phyloP scores from a whole-genome alignment of 2,888 invertebrate species.

The Chrysina gloriosa region DNA sequence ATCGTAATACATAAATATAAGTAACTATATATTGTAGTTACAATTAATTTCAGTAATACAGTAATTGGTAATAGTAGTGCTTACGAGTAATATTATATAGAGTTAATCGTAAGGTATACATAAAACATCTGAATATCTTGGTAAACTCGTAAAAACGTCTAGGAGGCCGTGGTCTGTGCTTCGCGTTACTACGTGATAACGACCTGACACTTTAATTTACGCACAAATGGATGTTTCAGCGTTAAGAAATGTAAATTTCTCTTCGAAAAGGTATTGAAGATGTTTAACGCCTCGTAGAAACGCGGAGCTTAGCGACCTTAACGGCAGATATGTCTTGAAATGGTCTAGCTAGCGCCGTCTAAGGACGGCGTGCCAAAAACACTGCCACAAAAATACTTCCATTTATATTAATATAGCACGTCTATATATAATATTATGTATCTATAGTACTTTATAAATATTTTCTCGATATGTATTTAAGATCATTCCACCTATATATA shows the following conservation, averaged over 20 bases:
- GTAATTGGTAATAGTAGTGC: conserved; percentile 35
- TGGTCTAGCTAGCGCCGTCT: conserved; percentile 60
- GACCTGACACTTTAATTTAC: conserved; percentile 57
- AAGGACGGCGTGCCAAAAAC: conserved; percentile 54
- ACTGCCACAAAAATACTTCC: conserved; percentile 61
- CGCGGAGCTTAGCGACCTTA: conserved; percentile 59
- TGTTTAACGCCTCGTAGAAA: conserved; percentile 57
- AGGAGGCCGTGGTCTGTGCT: conserved; percentile 57
- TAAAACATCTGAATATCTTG: conserved; percentile 56
- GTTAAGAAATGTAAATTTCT: conserved; percentile 22
- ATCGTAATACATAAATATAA: conserved; percentile 37
- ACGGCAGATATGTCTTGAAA: conserved; percentile 66
- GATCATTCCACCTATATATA: not conserved
- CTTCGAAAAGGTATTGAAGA: conserved; percentile 49
- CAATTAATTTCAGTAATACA: conserved; percentile 18
- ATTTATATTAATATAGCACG: conserved; percentile 56
- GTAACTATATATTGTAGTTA: conserved; percentile 17
- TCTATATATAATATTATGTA: conserved; percentile 33
- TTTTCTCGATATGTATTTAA: conserved; percentile 26
- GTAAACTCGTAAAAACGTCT: conserved; percentile 63
- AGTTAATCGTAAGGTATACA: conserved; percentile 49
- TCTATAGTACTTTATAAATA: conserved; percentile 39
- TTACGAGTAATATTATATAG: conserved; percentile 32
- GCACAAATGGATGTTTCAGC: not conserved
- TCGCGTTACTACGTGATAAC: conserved; percentile 64